Evolutionary conservation across 2,113 vertebrate genomes (phyloP), one percentile per base, ranked within the genome.

Genomic region (Rhinopomastus cyanomelas): DNA sequence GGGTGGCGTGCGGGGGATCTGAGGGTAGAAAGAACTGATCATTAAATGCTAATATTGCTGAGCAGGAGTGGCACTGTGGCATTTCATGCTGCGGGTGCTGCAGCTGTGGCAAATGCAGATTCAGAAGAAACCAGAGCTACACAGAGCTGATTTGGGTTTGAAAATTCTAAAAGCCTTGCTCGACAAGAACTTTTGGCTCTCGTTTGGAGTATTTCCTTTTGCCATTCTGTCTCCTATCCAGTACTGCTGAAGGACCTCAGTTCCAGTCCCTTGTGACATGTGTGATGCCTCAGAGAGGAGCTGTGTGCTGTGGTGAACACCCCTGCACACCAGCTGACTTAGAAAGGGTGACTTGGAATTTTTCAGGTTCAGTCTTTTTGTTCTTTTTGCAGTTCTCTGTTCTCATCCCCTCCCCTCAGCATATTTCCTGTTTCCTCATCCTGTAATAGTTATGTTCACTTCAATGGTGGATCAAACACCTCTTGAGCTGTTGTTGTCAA

Each of bases 341-440:
- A 75, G 48, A 79, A 67, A 90, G 76, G 26, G 37, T 73, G 85
- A 90, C 75, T 30, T 44, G 32, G 79, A 91, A 94, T 91, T 91
- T 86, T 93, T 95, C 74, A 56, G n/a, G 64, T 83, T 72, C 61
- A 62, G n/a, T 49, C 73, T 77, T 56, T 87, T 89, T 68, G 90
- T 69, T 51, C 52, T 88, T 92, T 90, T 90, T 57, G 87, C 84
- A 65, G 27, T 81, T 93, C 64, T 77, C 65, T 76, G 51, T 71
- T 94, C 85, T 87, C 74, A 89, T 93, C 87, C 92, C 90, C 76
- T 93, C 65, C 67, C 61, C 81, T 69, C 60, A 80, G 53, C 6
- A 1, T 77, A 76, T 92, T 93, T 95, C 95, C 89, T 94, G 93
- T 93, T 95, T 94, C 94, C 95, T 94, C 92, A 92, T 97, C 92